A percentile compares a stretch with the other conserved stretches of the same genome.
Evolutionary conservation across 2,797 vertebrate genomes (phyloP).

Genomic region (Capromys pilorides): DNA sequence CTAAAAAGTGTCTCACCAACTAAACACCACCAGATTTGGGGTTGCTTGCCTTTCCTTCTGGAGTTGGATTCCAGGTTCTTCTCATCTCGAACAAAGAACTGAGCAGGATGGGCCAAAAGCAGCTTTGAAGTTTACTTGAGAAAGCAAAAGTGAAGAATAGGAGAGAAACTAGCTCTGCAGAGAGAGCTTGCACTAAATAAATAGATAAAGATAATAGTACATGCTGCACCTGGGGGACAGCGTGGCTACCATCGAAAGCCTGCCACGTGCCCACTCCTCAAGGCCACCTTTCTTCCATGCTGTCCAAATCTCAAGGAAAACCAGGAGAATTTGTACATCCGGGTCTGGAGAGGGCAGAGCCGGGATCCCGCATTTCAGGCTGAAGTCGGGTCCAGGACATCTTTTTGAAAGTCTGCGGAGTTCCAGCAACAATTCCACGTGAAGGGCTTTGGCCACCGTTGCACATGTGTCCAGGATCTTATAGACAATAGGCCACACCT

Average conservation of each 20-base stretch:
- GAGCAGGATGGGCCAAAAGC: not conserved
- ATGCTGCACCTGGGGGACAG: not conserved
- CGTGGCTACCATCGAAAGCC: not conserved
- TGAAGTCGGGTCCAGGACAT: not conserved
- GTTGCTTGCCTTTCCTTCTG: not conserved
- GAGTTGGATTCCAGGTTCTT: not conserved
- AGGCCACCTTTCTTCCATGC: not conserved
- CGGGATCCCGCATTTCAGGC: not conserved
- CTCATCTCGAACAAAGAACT: not conserved
- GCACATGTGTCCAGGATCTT: not conserved
- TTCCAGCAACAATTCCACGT: not conserved
- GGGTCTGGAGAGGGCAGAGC: not conserved
- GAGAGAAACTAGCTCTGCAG: not conserved
- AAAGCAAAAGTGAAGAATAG: not conserved
- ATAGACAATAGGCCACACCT: not conserved
- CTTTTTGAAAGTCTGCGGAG: not conserved
- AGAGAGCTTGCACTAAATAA: not conserved
- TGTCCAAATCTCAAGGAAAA: not conserved
- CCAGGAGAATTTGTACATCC: not conserved
- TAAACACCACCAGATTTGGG: no score
- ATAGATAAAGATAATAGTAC: not conserved
- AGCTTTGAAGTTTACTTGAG: not conserved
- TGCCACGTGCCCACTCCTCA: not conserved
- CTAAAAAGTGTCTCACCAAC: not conserved
- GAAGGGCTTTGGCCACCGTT: not conserved